Conservation (phyloP, 2,888 invertebrate genomes). For the Congeria kusceri region DNA sequence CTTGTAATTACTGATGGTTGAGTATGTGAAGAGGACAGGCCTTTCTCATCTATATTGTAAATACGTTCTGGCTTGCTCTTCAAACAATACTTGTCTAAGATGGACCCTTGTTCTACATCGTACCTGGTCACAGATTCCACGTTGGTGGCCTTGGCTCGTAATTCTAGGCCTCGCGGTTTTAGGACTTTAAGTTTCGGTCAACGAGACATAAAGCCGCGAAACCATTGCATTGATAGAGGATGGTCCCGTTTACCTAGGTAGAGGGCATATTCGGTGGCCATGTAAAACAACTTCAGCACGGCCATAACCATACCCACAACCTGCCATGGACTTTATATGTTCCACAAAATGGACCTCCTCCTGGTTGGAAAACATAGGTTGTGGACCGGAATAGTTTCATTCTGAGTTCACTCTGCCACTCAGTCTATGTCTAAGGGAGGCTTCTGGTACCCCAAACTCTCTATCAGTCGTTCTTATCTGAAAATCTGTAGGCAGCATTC, state of each 20-base stretch:
- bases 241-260: conserved; percentile 11
- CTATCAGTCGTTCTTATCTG: conserved; percentile 32
- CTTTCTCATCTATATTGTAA: conserved; percentile 27
- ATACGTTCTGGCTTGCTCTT: conserved; percentile 1
- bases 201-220: conserved; percentile 9
- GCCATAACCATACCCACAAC: conserved; percentile 35
- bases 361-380: conserved; percentile 16
- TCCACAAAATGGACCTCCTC: conserved; percentile 14
- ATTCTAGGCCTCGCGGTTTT: conserved; percentile 10
- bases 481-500: conserved; percentile 15
- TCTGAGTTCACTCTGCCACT: conserved; percentile 20
- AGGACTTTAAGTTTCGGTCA: conserved; percentile 14
- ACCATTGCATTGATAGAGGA: conserved; percentile 9
- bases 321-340: conserved; percentile 33
- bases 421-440: conserved; percentile 29
- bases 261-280: conserved; percentile 12
- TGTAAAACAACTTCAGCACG: conserved; percentile 22
- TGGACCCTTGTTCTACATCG: not conserved
- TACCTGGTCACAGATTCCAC: not conserved
- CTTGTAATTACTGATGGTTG: conserved; percentile 13
- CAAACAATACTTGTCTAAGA: conserved; percentile 6
- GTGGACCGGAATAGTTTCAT: conserved; percentile 7
- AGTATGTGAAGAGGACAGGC: conserved; percentile 7
- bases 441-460: conserved; percentile 36
- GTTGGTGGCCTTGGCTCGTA: conserved; percentile 6